These are phyloP conservation scores for Leptocoma aspasia DNA, from an alignment of 2,113 vertebrate genomes.

Conservation along the genomic window DNA sequence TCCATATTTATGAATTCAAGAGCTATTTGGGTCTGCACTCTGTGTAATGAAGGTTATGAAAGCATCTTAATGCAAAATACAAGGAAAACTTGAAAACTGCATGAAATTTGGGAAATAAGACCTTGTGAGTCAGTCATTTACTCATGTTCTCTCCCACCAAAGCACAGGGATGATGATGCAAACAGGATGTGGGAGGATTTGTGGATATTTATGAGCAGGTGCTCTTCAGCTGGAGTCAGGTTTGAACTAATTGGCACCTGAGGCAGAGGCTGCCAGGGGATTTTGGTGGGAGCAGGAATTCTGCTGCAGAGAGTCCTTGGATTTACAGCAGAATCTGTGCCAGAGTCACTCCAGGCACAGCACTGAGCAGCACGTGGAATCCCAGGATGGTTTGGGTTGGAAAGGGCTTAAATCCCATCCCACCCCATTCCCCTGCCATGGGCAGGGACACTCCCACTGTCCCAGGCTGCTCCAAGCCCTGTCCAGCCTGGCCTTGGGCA, in stretches of 20 bases:
- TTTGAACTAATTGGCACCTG: not conserved
- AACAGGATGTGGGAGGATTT: constrained; percentile 29
- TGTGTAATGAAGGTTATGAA: constrained; percentile 7
- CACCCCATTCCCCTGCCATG: no score
- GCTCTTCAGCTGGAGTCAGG: not conserved
- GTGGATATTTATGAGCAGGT: constrained; percentile 47
- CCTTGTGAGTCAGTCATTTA: constrained; percentile 36
- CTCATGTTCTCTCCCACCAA: constrained; percentile 11
- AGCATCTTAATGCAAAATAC: not conserved
- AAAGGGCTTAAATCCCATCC: no score
- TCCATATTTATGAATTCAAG: constrained; percentile 37
- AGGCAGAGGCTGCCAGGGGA: not conserved
- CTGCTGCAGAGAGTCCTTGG: not conserved
- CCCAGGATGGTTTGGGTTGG: not conserved
- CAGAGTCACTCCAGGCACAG: not conserved
- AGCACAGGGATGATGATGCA: not conserved
- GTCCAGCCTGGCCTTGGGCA: accelerated
- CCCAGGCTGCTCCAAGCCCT: accelerated
- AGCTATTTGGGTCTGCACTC: not conserved
- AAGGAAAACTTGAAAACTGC: constrained; percentile 14
- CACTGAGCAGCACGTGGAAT: not conserved
- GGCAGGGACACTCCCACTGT: accelerated
- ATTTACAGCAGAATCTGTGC: not conserved
- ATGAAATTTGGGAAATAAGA: constrained; percentile 31
- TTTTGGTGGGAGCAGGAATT: not conserved